Conservation (phyloP, 2,888 invertebrate genomes). For the Crioceris asparagi region DNA sequence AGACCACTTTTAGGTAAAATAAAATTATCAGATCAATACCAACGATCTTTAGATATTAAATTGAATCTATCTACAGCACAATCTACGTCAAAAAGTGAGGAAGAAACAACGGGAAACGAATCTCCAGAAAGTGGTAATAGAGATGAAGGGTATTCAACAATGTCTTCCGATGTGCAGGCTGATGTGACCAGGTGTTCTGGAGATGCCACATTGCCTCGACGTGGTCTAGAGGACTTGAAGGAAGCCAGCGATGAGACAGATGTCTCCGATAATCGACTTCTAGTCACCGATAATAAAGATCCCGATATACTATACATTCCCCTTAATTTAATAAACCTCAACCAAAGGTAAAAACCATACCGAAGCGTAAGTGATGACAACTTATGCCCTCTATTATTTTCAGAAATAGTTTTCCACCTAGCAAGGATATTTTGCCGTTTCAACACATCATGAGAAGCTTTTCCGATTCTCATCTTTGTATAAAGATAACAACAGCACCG, state of each 20-base stretch:
- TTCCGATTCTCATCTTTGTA: constrained; percentile 62
- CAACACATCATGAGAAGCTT: constrained; percentile 65
- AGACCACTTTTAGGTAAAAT: constrained; percentile 37
- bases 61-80: constrained; percentile 33
- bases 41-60: background rate
- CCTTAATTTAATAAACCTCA: constrained; percentile 44
- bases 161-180: constrained; percentile 72
- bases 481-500: constrained; percentile 54
- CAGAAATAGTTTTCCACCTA: constrained; percentile 63
- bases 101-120: constrained; percentile 56
- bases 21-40: background rate
- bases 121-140: constrained; percentile 67
- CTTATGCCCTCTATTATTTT: too few species aligned
- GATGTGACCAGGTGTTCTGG: constrained; percentile 48
- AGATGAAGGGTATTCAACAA: constrained; percentile 75
- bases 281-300: constrained; percentile 48
- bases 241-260: constrained; percentile 65
- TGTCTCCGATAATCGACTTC: constrained; percentile 45
- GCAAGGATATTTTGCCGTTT: constrained; percentile 56
- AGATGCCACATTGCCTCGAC: constrained; percentile 37
- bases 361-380: background rate
- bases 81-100: constrained; percentile 42
- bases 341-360: constrained; percentile 31
- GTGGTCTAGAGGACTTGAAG: constrained; percentile 54
- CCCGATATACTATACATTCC: constrained; percentile 60